These are phyloP conservation scores for Xyliphius kryptos DNA, from an alignment of 2,113 vertebrate genomes.

Conservation along the genomic window DNA sequence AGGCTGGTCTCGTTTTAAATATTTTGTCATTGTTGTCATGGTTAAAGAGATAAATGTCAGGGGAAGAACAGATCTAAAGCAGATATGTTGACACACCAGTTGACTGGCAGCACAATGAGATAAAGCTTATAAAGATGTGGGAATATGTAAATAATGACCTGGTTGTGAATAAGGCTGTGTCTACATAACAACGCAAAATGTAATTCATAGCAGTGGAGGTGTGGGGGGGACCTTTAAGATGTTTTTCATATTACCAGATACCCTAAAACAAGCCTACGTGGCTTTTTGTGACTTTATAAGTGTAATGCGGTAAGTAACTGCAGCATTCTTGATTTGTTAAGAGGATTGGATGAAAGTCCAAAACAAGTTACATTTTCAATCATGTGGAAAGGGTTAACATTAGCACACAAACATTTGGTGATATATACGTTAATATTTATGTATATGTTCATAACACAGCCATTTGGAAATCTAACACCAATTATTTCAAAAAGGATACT, in stretches of 20 bases:
- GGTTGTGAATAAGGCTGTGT: too few species aligned
- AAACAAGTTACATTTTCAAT: slow-evolving; percentile 6
- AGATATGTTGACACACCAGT: slow-evolving; percentile 25
- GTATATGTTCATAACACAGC: slow-evolving; percentile 12
- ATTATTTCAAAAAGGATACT: background rate
- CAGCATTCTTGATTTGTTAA: slow-evolving; percentile 7
- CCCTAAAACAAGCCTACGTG: background rate
- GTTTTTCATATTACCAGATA: background rate
- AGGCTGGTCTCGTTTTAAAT: slow-evolving; percentile 21
- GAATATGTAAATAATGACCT: slow-evolving; percentile 34
- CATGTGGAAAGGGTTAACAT: slow-evolving; percentile 13
- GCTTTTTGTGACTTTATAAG: slow-evolving; percentile 10
- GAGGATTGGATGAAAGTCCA: slow-evolving; percentile 18
- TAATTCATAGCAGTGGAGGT: too few species aligned
- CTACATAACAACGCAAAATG: too few species aligned
- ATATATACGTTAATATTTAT: slow-evolving; percentile 5
- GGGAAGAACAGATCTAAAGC: slow-evolving; percentile 13
- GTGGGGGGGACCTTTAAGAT: slow-evolving; percentile 10
- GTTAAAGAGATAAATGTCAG: slow-evolving; percentile 20
- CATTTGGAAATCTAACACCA: background rate
- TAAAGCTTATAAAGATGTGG: slow-evolving; percentile 35
- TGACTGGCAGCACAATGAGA: slow-evolving; percentile 29
- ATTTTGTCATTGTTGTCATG: slow-evolving; percentile 25
- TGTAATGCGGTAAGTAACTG: slow-evolving; percentile 6
- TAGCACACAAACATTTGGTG: slow-evolving; percentile 6